A percentile compares a stretch with the other conserved stretches of the same genome.
These are phyloP conservation scores for Megaceryle alcyon DNA, from an alignment of 2,797 vertebrate genomes.

Conservation along the genomic window DNA sequence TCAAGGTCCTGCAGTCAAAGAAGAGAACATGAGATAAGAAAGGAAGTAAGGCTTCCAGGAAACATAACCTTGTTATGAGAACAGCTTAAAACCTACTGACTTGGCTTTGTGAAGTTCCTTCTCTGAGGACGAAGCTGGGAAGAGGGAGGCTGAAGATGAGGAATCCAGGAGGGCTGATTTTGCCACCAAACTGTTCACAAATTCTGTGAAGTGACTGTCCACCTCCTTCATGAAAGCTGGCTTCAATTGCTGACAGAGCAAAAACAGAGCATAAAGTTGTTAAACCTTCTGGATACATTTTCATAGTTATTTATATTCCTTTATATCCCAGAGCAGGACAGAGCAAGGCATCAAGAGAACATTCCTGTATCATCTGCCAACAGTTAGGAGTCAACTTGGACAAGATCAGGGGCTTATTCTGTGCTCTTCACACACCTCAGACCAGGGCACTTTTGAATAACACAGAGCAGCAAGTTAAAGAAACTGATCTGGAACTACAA, in stretches of 20 bases:
- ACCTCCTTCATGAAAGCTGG: slow-evolving; percentile 90
- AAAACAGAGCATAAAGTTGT: background rate
- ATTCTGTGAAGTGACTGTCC: slow-evolving; percentile 89
- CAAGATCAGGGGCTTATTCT: background rate
- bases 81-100: slow-evolving; percentile 70
- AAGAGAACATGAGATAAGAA: background rate
- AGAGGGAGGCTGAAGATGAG: slow-evolving; percentile 75
- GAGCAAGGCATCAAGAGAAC: background rate
- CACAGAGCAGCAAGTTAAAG: background rate
- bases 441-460: background rate
- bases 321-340: background rate
- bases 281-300: background rate
- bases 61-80: background rate
- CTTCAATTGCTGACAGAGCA: slow-evolving; percentile 84
- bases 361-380: background rate
- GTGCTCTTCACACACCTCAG: background rate
- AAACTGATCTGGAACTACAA: background rate
- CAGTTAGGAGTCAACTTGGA: background rate
- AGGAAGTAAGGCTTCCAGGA: background rate
- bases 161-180: slow-evolving; percentile 85
- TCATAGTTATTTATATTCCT: background rate
- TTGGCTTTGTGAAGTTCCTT: slow-evolving; percentile 85
- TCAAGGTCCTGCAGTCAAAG: slow-evolving; percentile 75
- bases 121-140: slow-evolving; percentile 80
- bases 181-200: slow-evolving; percentile 91